Evolutionary conservation across 2,113 vertebrate species (phyloP).

Genomic region (Haemorhous mexicanus): DNA sequence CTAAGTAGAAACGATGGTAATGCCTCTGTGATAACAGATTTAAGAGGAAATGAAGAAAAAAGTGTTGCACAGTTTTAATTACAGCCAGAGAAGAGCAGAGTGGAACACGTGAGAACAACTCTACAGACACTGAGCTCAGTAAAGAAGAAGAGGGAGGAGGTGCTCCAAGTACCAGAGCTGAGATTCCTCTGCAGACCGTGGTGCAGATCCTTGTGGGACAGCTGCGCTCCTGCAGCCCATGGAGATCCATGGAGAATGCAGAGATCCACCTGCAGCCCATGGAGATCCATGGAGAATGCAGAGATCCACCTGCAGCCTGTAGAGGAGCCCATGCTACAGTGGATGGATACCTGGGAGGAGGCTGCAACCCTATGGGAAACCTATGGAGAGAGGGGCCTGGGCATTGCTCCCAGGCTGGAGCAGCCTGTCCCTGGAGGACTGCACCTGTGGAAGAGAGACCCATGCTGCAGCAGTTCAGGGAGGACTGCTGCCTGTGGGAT

Average conservation of each 20-base stretch:
- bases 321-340: not conserved
- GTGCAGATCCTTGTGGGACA: not conserved
- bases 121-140: rapidly evolving
- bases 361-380: not conserved
- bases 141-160: too few species aligned
- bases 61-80: not conserved
- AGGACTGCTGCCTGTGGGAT: too few species aligned
- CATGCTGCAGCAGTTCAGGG: too few species aligned
- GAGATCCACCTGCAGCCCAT: not conserved
- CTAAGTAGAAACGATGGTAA: not conserved
- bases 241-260: too few species aligned
- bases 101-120: not conserved
- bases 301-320: not conserved
- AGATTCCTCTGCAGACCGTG: not conserved
- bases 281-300: too few species aligned
- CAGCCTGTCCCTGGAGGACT: not conserved
- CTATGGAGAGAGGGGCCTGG: not conserved
- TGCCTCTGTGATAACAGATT: not conserved
- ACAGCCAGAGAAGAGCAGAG: not conserved
- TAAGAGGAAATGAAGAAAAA: not conserved
- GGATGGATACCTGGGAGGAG: not conserved
- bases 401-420: not conserved
- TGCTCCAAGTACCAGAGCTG: not conserved
- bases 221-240: not conserved
- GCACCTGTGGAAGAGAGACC: not conserved